phyloP scores from a whole-genome alignment of 2,797 vertebrate species.

The Streptopelia turtur region DNA sequence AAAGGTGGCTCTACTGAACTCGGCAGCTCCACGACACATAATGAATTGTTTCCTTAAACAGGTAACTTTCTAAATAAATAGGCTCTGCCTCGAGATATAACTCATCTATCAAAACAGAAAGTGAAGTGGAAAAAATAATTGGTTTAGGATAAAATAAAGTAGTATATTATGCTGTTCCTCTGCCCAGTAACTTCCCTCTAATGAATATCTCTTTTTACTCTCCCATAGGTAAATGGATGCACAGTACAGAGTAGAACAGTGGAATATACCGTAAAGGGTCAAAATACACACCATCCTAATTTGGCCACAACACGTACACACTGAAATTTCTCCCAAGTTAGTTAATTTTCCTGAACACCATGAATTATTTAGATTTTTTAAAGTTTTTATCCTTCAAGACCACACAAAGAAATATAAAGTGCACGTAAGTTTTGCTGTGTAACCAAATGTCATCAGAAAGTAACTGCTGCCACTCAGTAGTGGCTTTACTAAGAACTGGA shows the following conservation, averaged over 20 bases:
- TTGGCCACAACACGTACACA: neutral
- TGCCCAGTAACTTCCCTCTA: neutral
- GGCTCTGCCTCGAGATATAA: constrained; percentile 46
- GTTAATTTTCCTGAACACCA: neutral
- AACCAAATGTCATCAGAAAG: neutral
- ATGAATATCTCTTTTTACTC: neutral
- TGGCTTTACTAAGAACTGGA: neutral
- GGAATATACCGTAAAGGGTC: neutral
- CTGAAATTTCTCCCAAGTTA: neutral
- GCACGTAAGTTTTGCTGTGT: neutral
- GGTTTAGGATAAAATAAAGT: neutral
- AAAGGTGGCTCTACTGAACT: constrained; percentile 86
- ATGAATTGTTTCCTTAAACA: constrained; percentile 84
- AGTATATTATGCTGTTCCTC: neutral
- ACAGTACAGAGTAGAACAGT: neutral
- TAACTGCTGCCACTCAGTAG: neutral
- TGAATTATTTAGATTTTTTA: neutral
- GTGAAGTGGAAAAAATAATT: constrained; percentile 63
- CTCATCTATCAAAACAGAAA: constrained; percentile 37
- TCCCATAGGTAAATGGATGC: neutral
- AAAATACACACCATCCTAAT: neutral
- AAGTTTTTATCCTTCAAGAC: neutral
- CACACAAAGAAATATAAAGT: neutral
- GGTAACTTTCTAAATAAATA: constrained; percentile 81
- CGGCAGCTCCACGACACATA: constrained; percentile 80